Conservation (phyloP, 2,888 invertebrate species). For the Blera fallax region DNA sequence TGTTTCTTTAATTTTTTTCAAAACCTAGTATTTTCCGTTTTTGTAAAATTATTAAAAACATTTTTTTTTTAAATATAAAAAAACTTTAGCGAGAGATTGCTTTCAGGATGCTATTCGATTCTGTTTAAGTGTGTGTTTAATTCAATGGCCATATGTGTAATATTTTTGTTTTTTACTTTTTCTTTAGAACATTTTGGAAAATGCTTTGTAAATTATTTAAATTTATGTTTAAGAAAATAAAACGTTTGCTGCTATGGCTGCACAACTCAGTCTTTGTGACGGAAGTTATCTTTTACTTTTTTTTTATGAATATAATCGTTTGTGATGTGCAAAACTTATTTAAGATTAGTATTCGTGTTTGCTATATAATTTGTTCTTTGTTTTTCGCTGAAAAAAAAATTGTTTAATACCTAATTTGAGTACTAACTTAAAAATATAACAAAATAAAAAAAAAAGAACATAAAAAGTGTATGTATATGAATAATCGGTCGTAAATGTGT, state of each 20-base stretch:
- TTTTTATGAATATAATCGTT: constrained; percentile 11
- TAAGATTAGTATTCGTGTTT: constrained; percentile 50
- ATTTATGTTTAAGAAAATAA: constrained; percentile 37
- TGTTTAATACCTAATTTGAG: constrained; percentile 49
- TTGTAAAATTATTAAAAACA: not conserved
- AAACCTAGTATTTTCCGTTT: not conserved
- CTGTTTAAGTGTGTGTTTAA: not conserved
- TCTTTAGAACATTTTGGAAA: not conserved
- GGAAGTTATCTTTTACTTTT: constrained; percentile 57
- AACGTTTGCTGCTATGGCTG: constrained; percentile 65
- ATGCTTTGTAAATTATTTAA: constrained; percentile 37
- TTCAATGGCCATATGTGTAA: constrained; percentile 2
- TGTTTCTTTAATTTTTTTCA: not conserved
- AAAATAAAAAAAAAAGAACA: constrained; percentile 36
- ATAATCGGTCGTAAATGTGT: constrained; percentile 47
- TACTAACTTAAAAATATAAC: constrained; percentile 53
- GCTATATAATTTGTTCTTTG: constrained; percentile 6
- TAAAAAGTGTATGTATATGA: constrained; percentile 48
- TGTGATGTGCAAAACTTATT: constrained; percentile 57
- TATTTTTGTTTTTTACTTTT: not conserved
- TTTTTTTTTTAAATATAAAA: not conserved
- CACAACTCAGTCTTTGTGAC: constrained; percentile 71
- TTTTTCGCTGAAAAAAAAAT: constrained; percentile 23
- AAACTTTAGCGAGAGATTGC: not conserved
- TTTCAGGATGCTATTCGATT: constrained; percentile 14